These are phyloP conservation scores for Drosophila serrata DNA, from an alignment of 1,140 invertebrate genomes.

Conservation along the genomic window DNA sequence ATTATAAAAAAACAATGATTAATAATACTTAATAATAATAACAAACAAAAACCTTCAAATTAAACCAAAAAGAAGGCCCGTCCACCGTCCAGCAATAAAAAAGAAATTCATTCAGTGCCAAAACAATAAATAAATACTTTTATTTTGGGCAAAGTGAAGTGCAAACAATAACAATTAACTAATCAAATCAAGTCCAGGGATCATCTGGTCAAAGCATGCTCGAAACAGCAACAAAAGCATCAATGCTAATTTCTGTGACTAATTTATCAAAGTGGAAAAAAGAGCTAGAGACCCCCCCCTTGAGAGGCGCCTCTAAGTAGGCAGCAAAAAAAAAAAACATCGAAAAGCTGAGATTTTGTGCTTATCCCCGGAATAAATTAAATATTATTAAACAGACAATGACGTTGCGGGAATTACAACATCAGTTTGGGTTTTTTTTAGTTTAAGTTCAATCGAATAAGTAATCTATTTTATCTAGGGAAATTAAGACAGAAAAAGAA, in stretches of 20 bases:
- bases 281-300: background rate
- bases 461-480: background rate
- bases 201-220: slow-evolving; percentile 38
- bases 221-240: slow-evolving; percentile 14
- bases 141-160: slow-evolving; percentile 26
- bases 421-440: background rate
- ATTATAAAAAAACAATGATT: background rate
- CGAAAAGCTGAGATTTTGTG: background rate
- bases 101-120: background rate
- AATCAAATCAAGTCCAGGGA: slow-evolving; percentile 5
- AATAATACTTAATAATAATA: background rate
- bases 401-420: slow-evolving; percentile 7
- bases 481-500: background rate
- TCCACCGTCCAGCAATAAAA: background rate
- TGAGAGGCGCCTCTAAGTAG: slow-evolving; percentile 41
- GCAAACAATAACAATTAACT: slow-evolving; percentile 35
- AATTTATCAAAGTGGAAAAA: slow-evolving; percentile 24
- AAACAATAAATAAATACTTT: slow-evolving; percentile 6
- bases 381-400: slow-evolving; percentile 2
- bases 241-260: slow-evolving; percentile 41
- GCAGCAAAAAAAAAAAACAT: slow-evolving; percentile 14
- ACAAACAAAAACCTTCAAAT: background rate
- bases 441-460: background rate
- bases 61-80: slow-evolving; percentile 28
- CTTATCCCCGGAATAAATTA: slow-evolving; percentile 16